Conservation (phyloP, 30 jellyfish, hydroid and myxozoan genomes). For the Calvadosia cruxmelitensis region DNA sequence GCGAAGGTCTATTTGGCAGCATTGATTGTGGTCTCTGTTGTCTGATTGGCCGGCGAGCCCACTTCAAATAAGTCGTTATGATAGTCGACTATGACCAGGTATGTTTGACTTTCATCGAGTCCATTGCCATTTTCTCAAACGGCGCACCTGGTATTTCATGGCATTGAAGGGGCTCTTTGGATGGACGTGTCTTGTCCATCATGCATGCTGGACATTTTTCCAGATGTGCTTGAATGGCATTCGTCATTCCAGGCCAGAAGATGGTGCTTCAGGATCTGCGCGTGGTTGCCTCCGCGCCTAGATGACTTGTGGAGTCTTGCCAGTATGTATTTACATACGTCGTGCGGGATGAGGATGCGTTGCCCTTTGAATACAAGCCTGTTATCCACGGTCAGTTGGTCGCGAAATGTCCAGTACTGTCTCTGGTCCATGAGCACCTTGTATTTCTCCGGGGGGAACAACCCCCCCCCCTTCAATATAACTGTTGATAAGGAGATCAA, state of each 20-base stretch:
- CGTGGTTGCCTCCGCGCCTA: conserved; percentile 18
- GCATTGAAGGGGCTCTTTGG: conserved; percentile 11
- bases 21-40: conserved; percentile 8
- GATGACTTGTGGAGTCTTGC: conserved; percentile 11
- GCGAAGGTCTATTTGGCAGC: conserved; percentile 7
- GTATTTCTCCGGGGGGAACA: conserved; percentile 34
- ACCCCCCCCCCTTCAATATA: conserved; percentile 6
- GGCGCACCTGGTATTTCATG: conserved; percentile 23
- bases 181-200: background rate
- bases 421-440: conserved; percentile 19
- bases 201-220: background rate
- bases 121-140: conserved; percentile 25
- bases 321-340: conserved; percentile 14
- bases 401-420: conserved; percentile 31
- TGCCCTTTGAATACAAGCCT: conserved; percentile 32
- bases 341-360: conserved; percentile 16
- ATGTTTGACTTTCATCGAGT: conserved; percentile 7
- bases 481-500: too few species aligned
- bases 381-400: conserved; percentile 23
- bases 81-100: conserved; percentile 21
- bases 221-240: too few species aligned
- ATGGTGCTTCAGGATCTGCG: conserved; percentile 15
- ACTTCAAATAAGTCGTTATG: conserved; percentile 11
- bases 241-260: conserved; percentile 19
- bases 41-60: conserved; percentile 7